A percentile compares a stretch with the other conserved stretches of the same genome.
Conservation (phyloP, 2,113 vertebrate genomes). For the Coreoperca whiteheadi region DNA sequence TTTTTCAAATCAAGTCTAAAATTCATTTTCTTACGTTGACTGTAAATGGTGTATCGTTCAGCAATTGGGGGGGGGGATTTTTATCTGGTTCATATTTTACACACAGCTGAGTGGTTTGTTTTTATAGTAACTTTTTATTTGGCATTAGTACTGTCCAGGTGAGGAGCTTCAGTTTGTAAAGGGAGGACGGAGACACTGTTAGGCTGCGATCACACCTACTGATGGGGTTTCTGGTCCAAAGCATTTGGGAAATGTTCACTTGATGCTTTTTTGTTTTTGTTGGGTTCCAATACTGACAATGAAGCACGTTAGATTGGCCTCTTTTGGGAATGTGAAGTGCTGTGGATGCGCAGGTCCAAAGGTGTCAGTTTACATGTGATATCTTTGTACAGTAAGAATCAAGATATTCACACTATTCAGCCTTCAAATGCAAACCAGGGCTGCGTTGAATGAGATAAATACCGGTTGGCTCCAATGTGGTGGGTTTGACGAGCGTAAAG, state of each 20-base stretch:
- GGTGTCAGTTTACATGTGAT: neutral
- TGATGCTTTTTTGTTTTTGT: neutral
- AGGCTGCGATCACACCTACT: constrained; percentile 18
- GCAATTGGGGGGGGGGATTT: constrained; percentile 7
- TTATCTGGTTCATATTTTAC: constrained; percentile 50
- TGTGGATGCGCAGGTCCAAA: neutral
- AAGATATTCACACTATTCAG: too few species aligned
- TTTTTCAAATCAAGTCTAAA: constrained; percentile 56
- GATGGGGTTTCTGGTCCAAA: neutral
- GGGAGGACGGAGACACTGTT: neutral
- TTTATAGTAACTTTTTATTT: constrained; percentile 49
- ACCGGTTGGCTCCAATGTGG: too few species aligned
- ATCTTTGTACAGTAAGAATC: neutral
- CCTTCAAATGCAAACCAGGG: neutral
- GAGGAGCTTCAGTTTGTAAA: neutral
- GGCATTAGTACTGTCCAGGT: constrained; percentile 20
- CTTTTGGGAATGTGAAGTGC: too few species aligned
- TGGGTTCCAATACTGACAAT: neutral
- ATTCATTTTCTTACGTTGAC: constrained; percentile 52
- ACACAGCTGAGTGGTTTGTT: constrained; percentile 33
- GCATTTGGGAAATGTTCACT: neutral
- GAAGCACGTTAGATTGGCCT: too few species aligned
- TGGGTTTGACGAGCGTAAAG: neutral
- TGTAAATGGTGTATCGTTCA: constrained; percentile 47
- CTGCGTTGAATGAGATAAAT: neutral